Conservation (phyloP, 2,797 vertebrate genomes). For the Melanotaenia nigrans region DNA sequence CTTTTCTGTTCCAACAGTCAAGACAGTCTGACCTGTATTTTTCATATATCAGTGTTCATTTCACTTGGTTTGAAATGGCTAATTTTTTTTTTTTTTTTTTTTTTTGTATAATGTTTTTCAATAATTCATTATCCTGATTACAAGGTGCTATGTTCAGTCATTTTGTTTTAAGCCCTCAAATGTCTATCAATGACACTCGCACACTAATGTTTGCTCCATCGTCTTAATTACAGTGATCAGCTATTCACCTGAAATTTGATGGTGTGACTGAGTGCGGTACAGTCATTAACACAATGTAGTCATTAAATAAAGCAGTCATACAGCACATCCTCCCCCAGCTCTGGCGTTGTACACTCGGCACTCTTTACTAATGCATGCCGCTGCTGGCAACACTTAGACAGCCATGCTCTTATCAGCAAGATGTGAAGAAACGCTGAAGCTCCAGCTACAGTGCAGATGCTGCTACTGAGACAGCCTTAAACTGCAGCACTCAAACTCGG, state of each 20-base stretch:
- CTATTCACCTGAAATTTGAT: slow-evolving; percentile 26
- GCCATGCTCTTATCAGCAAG: slow-evolving; percentile 45
- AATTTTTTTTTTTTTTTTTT: not conserved
- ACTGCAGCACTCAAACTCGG: slow-evolving; percentile 20
- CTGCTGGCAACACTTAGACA: slow-evolving; percentile 55
- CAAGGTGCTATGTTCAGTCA: not conserved
- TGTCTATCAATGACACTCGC: slow-evolving; percentile 1
- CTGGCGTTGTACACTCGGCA: slow-evolving; percentile 23
- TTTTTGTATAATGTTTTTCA: not conserved
- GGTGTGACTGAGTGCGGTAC: slow-evolving; percentile 10
- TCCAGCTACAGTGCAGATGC: slow-evolving; percentile 19
- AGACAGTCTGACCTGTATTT: not conserved
- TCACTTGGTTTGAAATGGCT: not conserved
- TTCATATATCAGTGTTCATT: not conserved
- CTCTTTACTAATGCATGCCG: slow-evolving; percentile 65
- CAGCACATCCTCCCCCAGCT: slow-evolving; percentile 15
- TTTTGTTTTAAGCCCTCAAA: slow-evolving; percentile 12
- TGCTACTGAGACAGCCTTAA: slow-evolving; percentile 19
- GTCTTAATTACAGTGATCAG: slow-evolving; percentile 19
- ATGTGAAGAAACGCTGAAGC: slow-evolving; percentile 50
- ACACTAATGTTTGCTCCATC: slow-evolving; percentile 4
- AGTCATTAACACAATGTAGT: slow-evolving; percentile 27
- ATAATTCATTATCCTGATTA: slow-evolving; percentile 29
- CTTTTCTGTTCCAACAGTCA: not conserved
- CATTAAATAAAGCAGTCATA: slow-evolving; percentile 17